Percentiles rank a stretch among this genome's conserved stretches.
These are phyloP conservation scores for Acronicta leporina DNA, from an alignment of 2,888 invertebrate species.

Conservation along the genomic window DNA sequence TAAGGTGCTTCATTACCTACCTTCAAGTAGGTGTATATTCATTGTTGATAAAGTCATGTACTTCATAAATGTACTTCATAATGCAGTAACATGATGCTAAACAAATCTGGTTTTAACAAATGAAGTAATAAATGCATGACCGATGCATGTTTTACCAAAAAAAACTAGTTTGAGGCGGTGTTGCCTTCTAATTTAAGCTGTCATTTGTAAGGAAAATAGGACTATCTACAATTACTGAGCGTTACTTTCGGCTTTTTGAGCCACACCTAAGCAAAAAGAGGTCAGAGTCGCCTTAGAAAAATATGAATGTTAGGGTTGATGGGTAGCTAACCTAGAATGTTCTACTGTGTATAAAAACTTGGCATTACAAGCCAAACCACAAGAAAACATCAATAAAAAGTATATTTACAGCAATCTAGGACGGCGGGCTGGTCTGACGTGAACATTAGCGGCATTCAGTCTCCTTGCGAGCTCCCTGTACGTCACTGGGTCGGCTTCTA, in stretches of 20 bases:
- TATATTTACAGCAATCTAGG: conserved; percentile 78
- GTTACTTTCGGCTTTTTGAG: no score
- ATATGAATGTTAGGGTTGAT: background rate
- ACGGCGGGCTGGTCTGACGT: conserved; percentile 76
- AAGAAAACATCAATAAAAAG: conserved; percentile 55
- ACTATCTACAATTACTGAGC: no score
- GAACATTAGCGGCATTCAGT: conserved; percentile 78
- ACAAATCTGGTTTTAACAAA: conserved; percentile 1
- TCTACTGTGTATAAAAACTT: background rate
- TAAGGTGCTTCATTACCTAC: no score
- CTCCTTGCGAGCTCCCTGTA: conserved; percentile 78
- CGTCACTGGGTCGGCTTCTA: conserved; percentile 81
- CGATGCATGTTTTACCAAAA: background rate
- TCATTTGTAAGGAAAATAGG: background rate
- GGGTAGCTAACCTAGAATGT: background rate
- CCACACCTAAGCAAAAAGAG: no score
- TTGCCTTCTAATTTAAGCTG: background rate
- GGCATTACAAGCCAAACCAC: background rate
- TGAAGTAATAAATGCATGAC: background rate
- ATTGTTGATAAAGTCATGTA: no score
- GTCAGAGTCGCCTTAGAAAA: no score
- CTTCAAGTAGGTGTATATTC: no score
- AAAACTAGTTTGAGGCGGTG: background rate
- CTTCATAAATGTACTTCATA: no score
- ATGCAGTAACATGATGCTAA: conserved; percentile 1